A percentile compares a stretch with the other conserved stretches of the same genome.
Evolutionary conservation across 2,888 invertebrate genomes (phyloP).

Genomic region (Ormyrus labotus): DNA sequence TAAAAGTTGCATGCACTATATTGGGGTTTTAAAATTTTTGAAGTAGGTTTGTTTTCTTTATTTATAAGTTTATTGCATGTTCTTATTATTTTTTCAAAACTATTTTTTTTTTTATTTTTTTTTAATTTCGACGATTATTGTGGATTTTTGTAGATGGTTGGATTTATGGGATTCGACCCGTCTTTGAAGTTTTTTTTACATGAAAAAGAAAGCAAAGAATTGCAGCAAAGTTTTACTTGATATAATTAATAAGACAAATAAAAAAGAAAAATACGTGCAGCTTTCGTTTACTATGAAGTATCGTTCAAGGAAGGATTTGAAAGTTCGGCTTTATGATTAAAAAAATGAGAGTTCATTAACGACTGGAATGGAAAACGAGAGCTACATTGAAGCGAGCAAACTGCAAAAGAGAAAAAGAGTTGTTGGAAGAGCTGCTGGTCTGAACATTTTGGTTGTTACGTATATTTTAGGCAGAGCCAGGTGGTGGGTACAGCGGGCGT

Average conservation of each 20-base stretch:
- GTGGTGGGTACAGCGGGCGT: slow-evolving; percentile 69
- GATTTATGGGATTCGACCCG: no score
- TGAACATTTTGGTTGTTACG: no score
- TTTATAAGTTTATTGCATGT: neutral
- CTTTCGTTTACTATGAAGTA: neutral
- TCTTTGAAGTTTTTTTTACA: neutral
- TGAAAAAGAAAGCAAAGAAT: neutral
- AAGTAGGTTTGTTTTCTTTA: no score
- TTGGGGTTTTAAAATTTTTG: no score
- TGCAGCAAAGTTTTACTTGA: slow-evolving; percentile 15
- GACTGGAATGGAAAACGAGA: neutral
- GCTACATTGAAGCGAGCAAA: neutral
- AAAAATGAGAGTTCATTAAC: neutral
- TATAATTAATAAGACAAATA: neutral
- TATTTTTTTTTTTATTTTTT: no score
- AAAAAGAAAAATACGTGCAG: neutral
- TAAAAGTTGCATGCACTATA: neutral
- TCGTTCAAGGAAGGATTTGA: no score
- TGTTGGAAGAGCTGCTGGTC: no score
- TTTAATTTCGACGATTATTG: no score
- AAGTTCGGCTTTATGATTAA: no score
- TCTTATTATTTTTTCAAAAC: neutral
- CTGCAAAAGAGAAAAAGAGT: neutral
- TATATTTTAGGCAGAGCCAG: slow-evolving; percentile 72
- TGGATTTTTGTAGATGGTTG: no score